A percentile compares a stretch with the other conserved stretches of the same genome.
Evolutionary conservation across 53 echinoderm and acorn worm genomes (phyloP).

Genomic region (Echinarachnius parma): DNA sequence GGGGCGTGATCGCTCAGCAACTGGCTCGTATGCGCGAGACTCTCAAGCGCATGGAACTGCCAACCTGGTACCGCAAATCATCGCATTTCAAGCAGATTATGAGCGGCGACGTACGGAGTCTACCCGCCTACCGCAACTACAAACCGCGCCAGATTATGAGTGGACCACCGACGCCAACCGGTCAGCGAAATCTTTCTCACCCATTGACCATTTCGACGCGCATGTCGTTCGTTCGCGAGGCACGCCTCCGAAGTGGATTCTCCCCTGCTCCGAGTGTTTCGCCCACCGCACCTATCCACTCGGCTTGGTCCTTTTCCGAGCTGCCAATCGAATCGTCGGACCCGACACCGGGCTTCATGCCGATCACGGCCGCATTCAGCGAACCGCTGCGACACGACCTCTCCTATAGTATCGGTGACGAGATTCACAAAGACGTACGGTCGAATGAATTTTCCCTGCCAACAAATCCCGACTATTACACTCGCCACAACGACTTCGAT

Average conservation of each 20-base stretch:
- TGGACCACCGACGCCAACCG: slow-evolving; percentile 58
- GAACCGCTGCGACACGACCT: slow-evolving; percentile 26
- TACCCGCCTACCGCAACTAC: slow-evolving; percentile 54
- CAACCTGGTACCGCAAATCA: slow-evolving; percentile 57
- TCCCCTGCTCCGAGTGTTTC: slow-evolving; percentile 20
- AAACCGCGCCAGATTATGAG: slow-evolving; percentile 53
- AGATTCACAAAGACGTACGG: slow-evolving; percentile 41
- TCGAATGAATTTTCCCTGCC: slow-evolving; percentile 21
- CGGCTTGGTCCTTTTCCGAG: slow-evolving; percentile 38
- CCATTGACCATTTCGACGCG: slow-evolving; percentile 37
- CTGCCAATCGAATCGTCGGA: slow-evolving; percentile 7
- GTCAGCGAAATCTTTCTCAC: slow-evolving; percentile 19
- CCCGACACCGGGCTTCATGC: slow-evolving; percentile 30
- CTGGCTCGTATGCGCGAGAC: slow-evolving; percentile 59
- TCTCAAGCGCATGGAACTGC: slow-evolving; percentile 53
- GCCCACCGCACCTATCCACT: slow-evolving; percentile 11
- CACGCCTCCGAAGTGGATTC: slow-evolving; percentile 40
- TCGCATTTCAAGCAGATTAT: slow-evolving; percentile 53
- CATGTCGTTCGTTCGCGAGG: slow-evolving; percentile 54
- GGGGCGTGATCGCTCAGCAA: slow-evolving; percentile 50
- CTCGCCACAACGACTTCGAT: slow-evolving; percentile 3
- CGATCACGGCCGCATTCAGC: slow-evolving; percentile 18
- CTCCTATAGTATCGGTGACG: slow-evolving; percentile 36
- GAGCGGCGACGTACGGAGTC: slow-evolving; percentile 56
- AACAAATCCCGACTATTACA: background rate